Evolutionary conservation across 2,797 vertebrate genomes (phyloP), one percentile per base, ranked within the genome.

Genomic region (Remorina albescens): DNA sequence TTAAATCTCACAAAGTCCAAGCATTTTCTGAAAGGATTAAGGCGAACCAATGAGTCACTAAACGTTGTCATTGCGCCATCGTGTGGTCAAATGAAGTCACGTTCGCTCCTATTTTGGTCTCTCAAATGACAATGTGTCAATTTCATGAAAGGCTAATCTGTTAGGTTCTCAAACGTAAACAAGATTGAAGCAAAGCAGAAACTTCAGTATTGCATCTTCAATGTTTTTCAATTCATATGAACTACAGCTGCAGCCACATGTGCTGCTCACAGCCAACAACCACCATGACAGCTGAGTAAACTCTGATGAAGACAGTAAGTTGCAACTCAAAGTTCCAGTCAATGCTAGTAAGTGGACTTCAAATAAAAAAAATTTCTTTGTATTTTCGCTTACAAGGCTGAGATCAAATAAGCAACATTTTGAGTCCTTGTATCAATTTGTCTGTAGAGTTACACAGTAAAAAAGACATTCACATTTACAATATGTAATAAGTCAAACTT

Each of bases 11-110:
- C n/a, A n/a, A n/a, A n/a, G n/a, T n/a, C n/a, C 28, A 57, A 37
- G 39, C 12, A 3, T 25, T 2, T 3, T n/a, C 8, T 1, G 9
- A 8, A 19, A 8, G 19, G 8, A 1, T 47, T 0, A 23, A 4
- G 28, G 21, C 2, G 25, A 44, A 44, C 7, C 19, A 44, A 2
- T n/a, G 37, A 23, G 19, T 8, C n/a, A 28, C 0, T 50, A 0
- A 36, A 42, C 19, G 12, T 8, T n/a, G 1, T 0, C 32, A 41
- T 11, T 18, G 44, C 54, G 36, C 78, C 78, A 55, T 26, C 75
- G 63, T 41, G 60, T 63, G 78, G 64, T 0, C 8, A 12, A 21
- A 2, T 23, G 8, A 23, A 23, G n/a, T 47, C 46, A 10, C 44
- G 6, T 19, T 8, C 19, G 18, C 18, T 42, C 41, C 6, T 8